Evolutionary conservation across 1,140 invertebrate genomes (phyloP).

Genomic region (Tetramorium parvispinum): DNA sequence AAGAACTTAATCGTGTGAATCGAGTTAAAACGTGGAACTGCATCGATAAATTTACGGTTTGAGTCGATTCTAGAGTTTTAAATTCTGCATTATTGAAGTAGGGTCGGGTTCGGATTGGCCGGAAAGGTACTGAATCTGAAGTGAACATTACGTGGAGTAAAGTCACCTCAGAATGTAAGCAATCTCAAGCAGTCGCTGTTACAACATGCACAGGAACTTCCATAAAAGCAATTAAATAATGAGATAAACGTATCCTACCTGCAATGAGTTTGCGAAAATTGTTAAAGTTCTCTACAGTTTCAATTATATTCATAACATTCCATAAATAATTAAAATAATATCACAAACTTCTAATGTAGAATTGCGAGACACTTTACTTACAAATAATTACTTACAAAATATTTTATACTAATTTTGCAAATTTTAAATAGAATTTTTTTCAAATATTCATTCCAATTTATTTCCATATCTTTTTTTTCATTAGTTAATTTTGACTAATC

Average conservation of each 20-base stretch:
- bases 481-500: not conserved
- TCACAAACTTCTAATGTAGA: not conserved
- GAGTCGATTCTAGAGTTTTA: constrained; percentile 49
- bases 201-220: constrained; percentile 32
- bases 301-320: constrained; percentile 21
- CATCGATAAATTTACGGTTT: constrained; percentile 58
- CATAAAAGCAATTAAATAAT: constrained; percentile 49
- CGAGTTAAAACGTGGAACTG: constrained; percentile 39
- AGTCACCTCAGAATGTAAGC: constrained; percentile 53
- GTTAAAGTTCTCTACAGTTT: constrained; percentile 42
- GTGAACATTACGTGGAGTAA: constrained; percentile 45
- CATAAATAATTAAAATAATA: constrained; percentile 17
- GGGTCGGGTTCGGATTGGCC: constrained; percentile 16
- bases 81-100: constrained; percentile 49
- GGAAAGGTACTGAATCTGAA: constrained; percentile 47
- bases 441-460: not conserved
- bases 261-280: constrained; percentile 20
- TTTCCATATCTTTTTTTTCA: not conserved
- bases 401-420: not conserved
- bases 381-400: not conserved
- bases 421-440: not conserved
- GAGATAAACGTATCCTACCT: constrained; percentile 20
- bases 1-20: constrained; percentile 56
- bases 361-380: not conserved
- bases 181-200: constrained; percentile 47